Percentiles rank a stretch among this genome's conserved stretches.
Conservation (phyloP, 2,797 vertebrate genomes). For the Otolemur crassicaudatus region DNA sequence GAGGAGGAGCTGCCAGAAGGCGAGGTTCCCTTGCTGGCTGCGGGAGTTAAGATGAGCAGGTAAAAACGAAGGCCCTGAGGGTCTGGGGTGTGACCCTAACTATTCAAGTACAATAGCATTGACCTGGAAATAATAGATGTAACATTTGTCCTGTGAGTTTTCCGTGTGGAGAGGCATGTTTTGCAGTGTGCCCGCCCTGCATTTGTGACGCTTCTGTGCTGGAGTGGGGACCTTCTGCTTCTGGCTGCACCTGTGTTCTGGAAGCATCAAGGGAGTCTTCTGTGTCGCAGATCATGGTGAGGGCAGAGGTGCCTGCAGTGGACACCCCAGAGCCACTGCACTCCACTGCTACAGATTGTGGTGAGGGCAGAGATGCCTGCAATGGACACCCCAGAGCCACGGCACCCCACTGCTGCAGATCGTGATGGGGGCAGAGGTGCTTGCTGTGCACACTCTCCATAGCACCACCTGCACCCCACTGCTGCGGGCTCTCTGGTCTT, state of each 20-base stretch:
- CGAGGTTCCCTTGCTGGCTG: neutral
- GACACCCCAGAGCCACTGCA: neutral
- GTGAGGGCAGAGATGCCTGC: neutral
- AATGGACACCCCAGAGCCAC: neutral
- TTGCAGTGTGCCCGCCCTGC: neutral
- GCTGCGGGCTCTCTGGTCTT: neutral
- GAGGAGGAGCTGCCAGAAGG: neutral
- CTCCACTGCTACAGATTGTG: too few species aligned
- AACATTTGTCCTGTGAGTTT: neutral
- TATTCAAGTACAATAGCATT: neutral
- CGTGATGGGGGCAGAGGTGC: too few species aligned
- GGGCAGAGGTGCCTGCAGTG: neutral
- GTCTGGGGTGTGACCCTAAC: neutral
- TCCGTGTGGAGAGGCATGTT: neutral
- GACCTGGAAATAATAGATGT: neutral
- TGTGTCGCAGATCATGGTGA: accelerated
- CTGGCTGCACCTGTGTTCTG: neutral
- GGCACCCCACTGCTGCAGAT: too few species aligned
- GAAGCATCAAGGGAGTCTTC: neutral
- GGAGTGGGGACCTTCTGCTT: neutral
- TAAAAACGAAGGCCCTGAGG: neutral
- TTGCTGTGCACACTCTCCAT: too few species aligned
- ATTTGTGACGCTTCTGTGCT: neutral
- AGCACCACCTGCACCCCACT: accelerated
- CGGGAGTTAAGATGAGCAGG: too few species aligned